phyloP scores from a whole-genome alignment of 2,888 invertebrate species.

The Netelia fuscicornis region DNA sequence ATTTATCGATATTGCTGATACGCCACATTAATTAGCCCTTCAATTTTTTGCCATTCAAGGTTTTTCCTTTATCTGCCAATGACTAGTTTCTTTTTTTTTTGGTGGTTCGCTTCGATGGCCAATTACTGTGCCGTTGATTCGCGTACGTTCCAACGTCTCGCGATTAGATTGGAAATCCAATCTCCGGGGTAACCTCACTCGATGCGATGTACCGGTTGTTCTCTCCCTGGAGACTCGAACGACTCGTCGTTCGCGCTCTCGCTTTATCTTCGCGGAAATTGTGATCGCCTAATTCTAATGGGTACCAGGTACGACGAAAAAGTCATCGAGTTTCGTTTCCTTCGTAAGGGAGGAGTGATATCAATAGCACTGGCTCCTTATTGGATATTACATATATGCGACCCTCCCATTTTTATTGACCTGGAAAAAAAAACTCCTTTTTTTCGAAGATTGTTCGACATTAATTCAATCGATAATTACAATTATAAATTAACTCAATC shows the following conservation, averaged over 20 bases:
- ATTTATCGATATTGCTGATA: too few species aligned
- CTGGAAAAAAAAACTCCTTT: too few species aligned
- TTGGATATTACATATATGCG: neutral
- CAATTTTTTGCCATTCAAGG: too few species aligned
- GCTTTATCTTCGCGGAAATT: conserved; percentile 51
- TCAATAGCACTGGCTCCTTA: conserved; percentile 27
- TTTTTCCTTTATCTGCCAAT: too few species aligned
- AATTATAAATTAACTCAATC: too few species aligned
- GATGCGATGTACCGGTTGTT: neutral
- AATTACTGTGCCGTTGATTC: neutral
- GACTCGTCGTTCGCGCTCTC: conserved; percentile 6
- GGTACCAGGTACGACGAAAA: conserved; percentile 10
- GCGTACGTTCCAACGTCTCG: conserved; percentile 21
- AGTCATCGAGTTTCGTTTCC: conserved; percentile 10
- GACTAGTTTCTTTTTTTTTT: neutral
- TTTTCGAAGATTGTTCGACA: too few species aligned
- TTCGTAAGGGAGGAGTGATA: neutral
- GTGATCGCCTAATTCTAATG: conserved; percentile 46
- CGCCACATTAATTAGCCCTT: too few species aligned
- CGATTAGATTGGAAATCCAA: conserved; percentile 64
- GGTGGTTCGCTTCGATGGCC: neutral
- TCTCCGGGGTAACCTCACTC: conserved; percentile 49
- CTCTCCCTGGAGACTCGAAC: neutral
- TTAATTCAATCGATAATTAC: too few species aligned
- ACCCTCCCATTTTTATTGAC: too few species aligned